Percentiles rank a stretch among this genome's conserved stretches.
Evolutionary conservation across 1,140 invertebrate species (phyloP).

Genomic region (Lucilia sericata): DNA sequence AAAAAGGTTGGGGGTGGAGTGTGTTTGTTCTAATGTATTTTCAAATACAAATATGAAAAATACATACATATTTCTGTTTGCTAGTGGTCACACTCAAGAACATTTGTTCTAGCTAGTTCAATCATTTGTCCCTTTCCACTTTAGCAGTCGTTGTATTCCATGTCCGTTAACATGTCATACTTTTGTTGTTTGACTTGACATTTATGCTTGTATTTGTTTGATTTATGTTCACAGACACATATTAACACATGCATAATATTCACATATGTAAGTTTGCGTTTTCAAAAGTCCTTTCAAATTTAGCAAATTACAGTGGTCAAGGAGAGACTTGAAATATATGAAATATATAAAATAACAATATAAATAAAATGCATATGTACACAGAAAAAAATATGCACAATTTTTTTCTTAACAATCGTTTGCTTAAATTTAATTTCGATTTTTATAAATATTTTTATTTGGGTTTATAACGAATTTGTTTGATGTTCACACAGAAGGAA

Average conservation of each 20-base stretch:
- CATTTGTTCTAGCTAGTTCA: neutral
- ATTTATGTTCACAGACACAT: conserved; percentile 24
- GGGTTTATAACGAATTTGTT: no score
- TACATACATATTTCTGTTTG: neutral
- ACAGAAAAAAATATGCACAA: no score
- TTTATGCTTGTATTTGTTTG: conserved; percentile 33
- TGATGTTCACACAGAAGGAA: no score
- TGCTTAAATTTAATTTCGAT: no score
- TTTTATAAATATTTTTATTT: no score
- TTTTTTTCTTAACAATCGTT: no score
- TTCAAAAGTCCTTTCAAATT: neutral
- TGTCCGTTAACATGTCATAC: conserved; percentile 11
- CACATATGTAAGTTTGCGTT: neutral
- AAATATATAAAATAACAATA: no score
- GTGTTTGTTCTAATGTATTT: no score
- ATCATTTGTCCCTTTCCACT: neutral
- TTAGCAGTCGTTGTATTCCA: neutral
- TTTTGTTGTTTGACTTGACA: conserved; percentile 33
- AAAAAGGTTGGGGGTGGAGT: no score
- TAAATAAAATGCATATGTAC: no score
- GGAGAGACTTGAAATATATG: no score
- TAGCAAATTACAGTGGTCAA: neutral
- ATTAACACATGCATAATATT: neutral
- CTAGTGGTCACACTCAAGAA: neutral
- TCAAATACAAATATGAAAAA: neutral